These are phyloP conservation scores for Sarcophaga rosellei DNA, from an alignment of 2,888 invertebrate genomes.

Conservation along the genomic window DNA sequence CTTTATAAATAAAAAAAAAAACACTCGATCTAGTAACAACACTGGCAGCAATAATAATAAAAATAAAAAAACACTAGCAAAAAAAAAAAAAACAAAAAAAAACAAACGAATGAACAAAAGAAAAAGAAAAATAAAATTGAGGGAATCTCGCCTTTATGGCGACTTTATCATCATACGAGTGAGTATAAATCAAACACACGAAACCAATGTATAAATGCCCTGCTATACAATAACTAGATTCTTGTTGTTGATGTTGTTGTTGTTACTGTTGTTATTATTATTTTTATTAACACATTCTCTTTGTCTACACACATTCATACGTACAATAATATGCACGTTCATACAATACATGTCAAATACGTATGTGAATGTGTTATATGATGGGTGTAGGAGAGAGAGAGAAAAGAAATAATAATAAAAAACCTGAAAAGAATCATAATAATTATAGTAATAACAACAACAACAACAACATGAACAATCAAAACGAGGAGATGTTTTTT, in stretches of 20 bases:
- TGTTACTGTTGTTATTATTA: neutral
- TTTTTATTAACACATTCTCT: constrained; percentile 49
- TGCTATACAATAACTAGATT: constrained; percentile 10
- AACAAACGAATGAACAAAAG: neutral
- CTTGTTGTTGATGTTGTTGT: neutral
- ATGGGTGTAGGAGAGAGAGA: no score
- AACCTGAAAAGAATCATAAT: constrained; percentile 3
- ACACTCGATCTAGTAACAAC: constrained; percentile 48
- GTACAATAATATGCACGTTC: neutral
- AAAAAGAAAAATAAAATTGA: constrained; percentile 51
- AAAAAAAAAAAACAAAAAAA: neutral
- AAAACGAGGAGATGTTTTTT: neutral
- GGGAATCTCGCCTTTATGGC: constrained; percentile 67
- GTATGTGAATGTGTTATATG: no score
- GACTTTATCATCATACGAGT: constrained; percentile 63
- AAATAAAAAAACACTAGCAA: constrained; percentile 8
- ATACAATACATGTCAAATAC: no score
- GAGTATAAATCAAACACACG: constrained; percentile 13
- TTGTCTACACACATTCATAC: neutral
- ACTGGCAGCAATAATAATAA: constrained; percentile 32
- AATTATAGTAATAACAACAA: constrained; percentile 38
- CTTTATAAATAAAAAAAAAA: constrained; percentile 54
- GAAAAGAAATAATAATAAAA: no score
- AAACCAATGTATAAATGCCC: neutral
- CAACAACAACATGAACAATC: constrained; percentile 33